Conservation (phyloP, 2,113 vertebrate species). For the Emydocephalus ijimae region DNA sequence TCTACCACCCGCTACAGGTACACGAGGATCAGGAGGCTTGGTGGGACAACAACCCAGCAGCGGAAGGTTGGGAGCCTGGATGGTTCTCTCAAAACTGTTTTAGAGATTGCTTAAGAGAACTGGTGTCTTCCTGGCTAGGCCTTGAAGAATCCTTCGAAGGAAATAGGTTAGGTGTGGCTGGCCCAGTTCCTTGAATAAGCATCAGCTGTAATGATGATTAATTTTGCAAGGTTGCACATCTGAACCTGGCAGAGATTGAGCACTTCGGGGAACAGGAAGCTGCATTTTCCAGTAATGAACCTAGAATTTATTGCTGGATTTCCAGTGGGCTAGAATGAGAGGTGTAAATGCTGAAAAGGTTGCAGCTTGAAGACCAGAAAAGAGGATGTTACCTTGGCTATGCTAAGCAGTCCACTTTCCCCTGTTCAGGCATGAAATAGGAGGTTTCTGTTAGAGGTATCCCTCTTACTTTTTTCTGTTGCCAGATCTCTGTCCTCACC, state of each 20-base stretch:
- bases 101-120: background rate
- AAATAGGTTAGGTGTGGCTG: background rate
- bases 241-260: background rate
- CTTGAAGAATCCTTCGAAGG: background rate
- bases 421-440: background rate
- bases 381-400: background rate
- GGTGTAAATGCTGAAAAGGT: background rate
- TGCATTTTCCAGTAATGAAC: background rate
- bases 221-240: background rate
- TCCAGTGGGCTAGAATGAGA: background rate
- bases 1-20: constrained; percentile 71
- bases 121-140: background rate
- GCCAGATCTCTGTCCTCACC: too few relatives aligned
- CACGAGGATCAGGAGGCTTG: background rate
- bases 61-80: background rate
- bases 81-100: background rate
- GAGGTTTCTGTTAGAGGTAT: background rate
- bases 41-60: background rate
- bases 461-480: background rate
- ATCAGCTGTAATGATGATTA: background rate
- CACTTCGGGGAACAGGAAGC: too few relatives aligned
- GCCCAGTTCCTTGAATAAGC: background rate
- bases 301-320: background rate
- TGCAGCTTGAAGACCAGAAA: background rate
- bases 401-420: background rate